Conservation (phyloP, 1,140 invertebrate species). For the Megalopta genalis region DNA sequence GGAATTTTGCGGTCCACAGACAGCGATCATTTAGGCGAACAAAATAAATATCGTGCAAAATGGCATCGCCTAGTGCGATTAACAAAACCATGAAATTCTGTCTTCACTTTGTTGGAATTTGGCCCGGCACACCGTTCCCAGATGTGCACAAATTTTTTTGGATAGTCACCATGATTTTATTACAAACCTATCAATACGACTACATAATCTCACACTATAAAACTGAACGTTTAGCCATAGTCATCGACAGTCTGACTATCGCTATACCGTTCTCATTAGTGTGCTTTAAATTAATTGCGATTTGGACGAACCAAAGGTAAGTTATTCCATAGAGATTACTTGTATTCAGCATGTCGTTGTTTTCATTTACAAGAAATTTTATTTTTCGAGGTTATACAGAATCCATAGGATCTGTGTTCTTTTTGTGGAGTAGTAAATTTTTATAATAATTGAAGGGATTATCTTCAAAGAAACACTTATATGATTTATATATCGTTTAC, state of each 20-base stretch:
- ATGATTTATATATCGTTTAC: too few species aligned
- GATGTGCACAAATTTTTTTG: slow-evolving; percentile 12
- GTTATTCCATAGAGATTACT: not conserved
- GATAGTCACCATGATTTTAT: not conserved
- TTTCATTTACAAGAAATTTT: too few species aligned
- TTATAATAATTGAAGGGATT: too few species aligned
- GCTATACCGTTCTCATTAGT: slow-evolving; percentile 24
- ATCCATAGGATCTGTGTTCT: too few species aligned
- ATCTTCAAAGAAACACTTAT: too few species aligned
- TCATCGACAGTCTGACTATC: slow-evolving; percentile 36
- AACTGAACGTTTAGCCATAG: not conserved
- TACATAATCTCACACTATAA: slow-evolving; percentile 31
- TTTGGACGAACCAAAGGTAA: slow-evolving; percentile 33
- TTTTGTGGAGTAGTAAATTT: too few species aligned
- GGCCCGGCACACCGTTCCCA: slow-evolving; percentile 32
- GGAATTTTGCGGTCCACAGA: not conserved
- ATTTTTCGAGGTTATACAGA: too few species aligned
- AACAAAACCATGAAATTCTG: slow-evolving; percentile 31
- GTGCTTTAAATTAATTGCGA: slow-evolving; percentile 38
- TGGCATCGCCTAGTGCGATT: not conserved
- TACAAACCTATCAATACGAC: slow-evolving; percentile 41
- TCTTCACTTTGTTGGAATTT: slow-evolving; percentile 35
- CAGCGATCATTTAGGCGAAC: too few species aligned
- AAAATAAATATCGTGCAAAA: not conserved
- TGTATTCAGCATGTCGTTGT: too few species aligned